phyloP scores from a whole-genome alignment of 2,113 vertebrate species.

The Odobenus rosmarus region DNA sequence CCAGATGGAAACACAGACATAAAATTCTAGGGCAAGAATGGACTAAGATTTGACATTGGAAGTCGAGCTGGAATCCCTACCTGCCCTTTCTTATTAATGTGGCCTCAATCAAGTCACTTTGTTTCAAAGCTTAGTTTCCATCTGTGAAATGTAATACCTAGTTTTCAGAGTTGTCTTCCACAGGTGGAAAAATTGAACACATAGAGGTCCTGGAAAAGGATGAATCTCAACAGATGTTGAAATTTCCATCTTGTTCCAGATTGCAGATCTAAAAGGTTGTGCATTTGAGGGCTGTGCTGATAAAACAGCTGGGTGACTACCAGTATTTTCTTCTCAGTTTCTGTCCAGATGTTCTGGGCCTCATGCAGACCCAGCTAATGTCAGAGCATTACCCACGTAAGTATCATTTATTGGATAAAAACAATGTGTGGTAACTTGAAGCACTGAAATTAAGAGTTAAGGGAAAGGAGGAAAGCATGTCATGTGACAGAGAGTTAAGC shows the following conservation, averaged over 20 bases:
- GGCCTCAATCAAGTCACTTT: not conserved
- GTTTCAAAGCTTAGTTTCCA: not conserved
- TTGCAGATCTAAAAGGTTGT: not conserved
- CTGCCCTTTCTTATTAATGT: not conserved
- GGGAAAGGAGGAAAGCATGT: not conserved
- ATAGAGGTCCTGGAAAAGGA: not conserved
- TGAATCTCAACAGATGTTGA: not conserved
- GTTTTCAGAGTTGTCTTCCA: not conserved
- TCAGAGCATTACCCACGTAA: not conserved
- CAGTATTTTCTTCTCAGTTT: not conserved
- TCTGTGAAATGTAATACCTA: not conserved
- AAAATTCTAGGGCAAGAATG: not conserved
- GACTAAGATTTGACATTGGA: not conserved
- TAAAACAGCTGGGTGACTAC: not conserved
- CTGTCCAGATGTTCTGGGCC: not conserved
- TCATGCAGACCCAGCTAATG: not conserved
- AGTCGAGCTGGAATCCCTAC: not conserved
- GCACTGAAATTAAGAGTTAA: not conserved
- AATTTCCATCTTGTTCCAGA: not conserved
- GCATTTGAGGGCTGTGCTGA: not conserved
- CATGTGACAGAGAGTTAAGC: not conserved
- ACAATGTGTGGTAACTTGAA: not conserved
- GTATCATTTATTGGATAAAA: slow-evolving; percentile 9
- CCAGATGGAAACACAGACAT: not conserved
- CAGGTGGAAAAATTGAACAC: not conserved